These are phyloP conservation scores for Aplysia californica DNA, from an alignment of 1,140 invertebrate genomes.

Conservation along the genomic window DNA sequence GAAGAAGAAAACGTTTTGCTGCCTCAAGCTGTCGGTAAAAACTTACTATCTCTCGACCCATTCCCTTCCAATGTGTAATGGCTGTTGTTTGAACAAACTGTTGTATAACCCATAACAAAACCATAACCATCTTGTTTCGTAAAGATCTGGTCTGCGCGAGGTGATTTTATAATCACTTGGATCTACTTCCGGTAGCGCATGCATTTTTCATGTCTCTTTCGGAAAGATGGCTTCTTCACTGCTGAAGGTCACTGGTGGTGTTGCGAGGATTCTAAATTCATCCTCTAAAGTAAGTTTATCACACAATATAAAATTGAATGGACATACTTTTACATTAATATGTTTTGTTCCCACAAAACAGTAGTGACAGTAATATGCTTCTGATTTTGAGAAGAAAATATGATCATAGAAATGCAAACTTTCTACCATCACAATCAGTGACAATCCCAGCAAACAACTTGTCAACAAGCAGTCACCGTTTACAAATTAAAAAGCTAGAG, in stretches of 20 bases:
- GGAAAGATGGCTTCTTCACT: slow-evolving; percentile 33
- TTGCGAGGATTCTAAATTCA: slow-evolving; percentile 17
- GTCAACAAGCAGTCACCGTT: no score
- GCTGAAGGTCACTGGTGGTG: slow-evolving; percentile 34
- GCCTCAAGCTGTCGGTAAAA: no score
- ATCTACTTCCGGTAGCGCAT: background rate
- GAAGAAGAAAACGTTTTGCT: no score
- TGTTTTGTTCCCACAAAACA: no score
- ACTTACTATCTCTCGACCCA: no score
- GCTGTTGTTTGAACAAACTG: background rate
- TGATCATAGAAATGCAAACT: background rate
- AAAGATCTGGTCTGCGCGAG: background rate
- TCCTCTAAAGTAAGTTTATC: slow-evolving; percentile 21
- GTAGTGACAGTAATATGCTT: background rate
- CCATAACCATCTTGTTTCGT: background rate
- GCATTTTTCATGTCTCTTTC: slow-evolving; percentile 2
- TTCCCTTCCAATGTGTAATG: background rate
- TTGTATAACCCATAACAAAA: background rate
- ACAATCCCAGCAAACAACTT: no score
- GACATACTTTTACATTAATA: no score
- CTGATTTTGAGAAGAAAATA: background rate
- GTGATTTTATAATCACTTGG: background rate
- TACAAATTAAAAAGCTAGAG: no score
- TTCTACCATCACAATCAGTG: background rate
- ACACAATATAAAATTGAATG: no score